Conservation (phyloP, 1,140 invertebrate genomes). For the Steinernema khuongi region DNA sequence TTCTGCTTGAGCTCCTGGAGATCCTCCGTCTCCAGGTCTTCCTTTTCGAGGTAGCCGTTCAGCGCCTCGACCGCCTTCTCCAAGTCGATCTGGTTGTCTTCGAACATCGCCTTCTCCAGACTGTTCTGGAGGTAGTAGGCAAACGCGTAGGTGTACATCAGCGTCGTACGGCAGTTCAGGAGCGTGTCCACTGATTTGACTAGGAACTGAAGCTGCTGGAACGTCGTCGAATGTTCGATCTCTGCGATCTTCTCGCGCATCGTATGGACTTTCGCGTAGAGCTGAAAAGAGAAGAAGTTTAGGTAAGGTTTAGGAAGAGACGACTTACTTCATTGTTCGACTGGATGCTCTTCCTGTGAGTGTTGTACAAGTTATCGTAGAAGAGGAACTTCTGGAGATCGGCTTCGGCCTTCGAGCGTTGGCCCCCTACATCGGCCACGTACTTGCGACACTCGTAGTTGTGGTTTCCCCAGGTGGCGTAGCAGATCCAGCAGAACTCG, state of each 20-base stretch:
- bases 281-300: slow-evolving; percentile 16
- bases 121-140: slow-evolving; percentile 95
- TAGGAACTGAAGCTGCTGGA: slow-evolving; percentile 75
- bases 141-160: slow-evolving; percentile 99
- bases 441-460: slow-evolving; percentile 2
- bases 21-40: slow-evolving; percentile 91
- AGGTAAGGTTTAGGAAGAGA: neutral
- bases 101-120: slow-evolving; percentile 97
- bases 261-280: slow-evolving; percentile 4
- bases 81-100: slow-evolving; percentile 85
- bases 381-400: slow-evolving; percentile 86
- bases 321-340: slow-evolving; percentile 82
- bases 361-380: slow-evolving; percentile 98
- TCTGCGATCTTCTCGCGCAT: neutral
- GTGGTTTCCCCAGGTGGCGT: neutral
- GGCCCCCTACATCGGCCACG: neutral
- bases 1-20: slow-evolving; percentile 85
- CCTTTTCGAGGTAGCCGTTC: slow-evolving; percentile 88
- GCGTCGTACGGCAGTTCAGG: slow-evolving; percentile 87
- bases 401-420: slow-evolving; percentile 70
- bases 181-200: slow-evolving; percentile 95
- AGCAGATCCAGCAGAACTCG: slow-evolving; percentile 13
- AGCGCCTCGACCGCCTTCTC: slow-evolving; percentile 91
- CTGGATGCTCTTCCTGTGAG: slow-evolving; percentile 95
- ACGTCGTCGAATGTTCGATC: neutral